These are phyloP conservation scores for Bombylius major DNA, from an alignment of 2,888 invertebrate species.

Conservation along the genomic window DNA sequence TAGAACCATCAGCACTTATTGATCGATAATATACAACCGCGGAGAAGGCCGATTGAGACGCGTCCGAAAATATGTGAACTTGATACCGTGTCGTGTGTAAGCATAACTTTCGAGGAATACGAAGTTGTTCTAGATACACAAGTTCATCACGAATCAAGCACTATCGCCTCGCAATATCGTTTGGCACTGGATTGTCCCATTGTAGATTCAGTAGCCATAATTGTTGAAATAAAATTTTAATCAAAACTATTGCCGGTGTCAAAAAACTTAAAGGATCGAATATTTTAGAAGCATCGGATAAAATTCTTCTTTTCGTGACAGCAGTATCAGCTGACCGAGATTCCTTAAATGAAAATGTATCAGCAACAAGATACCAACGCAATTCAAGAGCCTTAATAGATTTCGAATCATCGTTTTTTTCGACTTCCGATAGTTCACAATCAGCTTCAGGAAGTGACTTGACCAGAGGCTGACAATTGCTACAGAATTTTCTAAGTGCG, in stretches of 20 bases:
- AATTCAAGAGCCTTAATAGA: too few species aligned
- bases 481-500: too few species aligned
- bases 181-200: slow-evolving; percentile 18
- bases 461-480: too few species aligned
- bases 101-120: background rate
- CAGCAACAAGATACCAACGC: too few species aligned
- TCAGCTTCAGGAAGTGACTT: too few species aligned
- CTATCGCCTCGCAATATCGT: slow-evolving; percentile 3
- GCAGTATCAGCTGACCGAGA: too few species aligned
- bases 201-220: slow-evolving; percentile 16
- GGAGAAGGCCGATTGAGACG: background rate
- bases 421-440: too few species aligned
- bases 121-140: background rate
- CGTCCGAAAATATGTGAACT: background rate
- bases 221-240: slow-evolving; percentile 19
- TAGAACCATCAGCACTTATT: too few species aligned
- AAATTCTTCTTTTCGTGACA: slow-evolving; percentile 4
- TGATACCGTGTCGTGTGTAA: background rate
- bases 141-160: background rate
- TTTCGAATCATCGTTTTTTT: too few species aligned
- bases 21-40: background rate
- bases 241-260: slow-evolving; percentile 13
- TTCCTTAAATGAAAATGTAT: too few species aligned
- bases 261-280: slow-evolving; percentile 18
- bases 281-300: slow-evolving; percentile 8